phyloP scores from a whole-genome alignment of 2,113 vertebrate genomes.

The Tachysurus vachellii region DNA sequence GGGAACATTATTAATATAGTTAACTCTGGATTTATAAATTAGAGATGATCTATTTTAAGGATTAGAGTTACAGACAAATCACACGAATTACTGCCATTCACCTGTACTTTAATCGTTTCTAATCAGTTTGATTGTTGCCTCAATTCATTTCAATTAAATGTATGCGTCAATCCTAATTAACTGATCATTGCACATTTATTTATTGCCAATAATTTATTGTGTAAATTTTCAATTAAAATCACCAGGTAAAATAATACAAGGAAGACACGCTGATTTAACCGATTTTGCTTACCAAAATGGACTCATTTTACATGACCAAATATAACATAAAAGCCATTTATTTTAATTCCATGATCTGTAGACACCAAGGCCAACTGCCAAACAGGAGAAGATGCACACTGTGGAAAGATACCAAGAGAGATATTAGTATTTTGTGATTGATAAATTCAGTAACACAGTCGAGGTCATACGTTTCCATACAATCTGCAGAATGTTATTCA shows the following conservation, averaged over 20 bases:
- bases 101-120: neutral
- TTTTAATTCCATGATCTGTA: slow-evolving; percentile 86
- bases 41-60: neutral
- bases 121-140: neutral
- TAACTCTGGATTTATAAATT: neutral
- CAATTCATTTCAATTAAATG: neutral
- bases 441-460: neutral
- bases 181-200: neutral
- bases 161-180: neutral
- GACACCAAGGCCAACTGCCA: slow-evolving; percentile 87
- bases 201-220: neutral
- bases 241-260: neutral
- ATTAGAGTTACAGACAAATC: neutral
- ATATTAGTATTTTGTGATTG: neutral
- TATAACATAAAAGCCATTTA: neutral
- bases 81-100: neutral
- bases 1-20: neutral
- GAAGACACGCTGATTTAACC: neutral
- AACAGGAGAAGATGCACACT: slow-evolving; percentile 89
- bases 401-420: slow-evolving; percentile 35
- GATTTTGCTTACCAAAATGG: neutral
- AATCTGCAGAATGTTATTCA: no score
- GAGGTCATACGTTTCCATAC: no score
- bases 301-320: neutral
- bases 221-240: neutral